phyloP scores from a whole-genome alignment of 2,113 vertebrate genomes.

The Grammomys dolichurus region DNA sequence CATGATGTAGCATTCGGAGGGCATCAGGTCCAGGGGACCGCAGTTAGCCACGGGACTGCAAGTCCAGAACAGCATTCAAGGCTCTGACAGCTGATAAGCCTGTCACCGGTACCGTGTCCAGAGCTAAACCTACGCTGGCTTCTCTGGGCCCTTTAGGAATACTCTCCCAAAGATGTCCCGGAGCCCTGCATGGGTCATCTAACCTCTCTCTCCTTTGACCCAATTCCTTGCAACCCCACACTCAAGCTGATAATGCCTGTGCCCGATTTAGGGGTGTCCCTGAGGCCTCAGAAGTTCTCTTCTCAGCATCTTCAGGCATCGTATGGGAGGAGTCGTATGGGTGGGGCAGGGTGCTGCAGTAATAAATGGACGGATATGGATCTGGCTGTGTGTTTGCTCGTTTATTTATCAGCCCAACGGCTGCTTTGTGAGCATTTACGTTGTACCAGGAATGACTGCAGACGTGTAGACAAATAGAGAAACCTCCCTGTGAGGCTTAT shows the following conservation, averaged over 20 bases:
- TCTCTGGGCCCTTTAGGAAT: conserved; percentile 27
- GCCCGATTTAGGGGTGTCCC: background rate
- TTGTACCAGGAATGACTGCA: background rate
- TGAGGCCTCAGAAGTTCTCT: background rate
- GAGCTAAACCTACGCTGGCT: background rate
- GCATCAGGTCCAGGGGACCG: background rate
- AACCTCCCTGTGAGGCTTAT: background rate
- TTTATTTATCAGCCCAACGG: conserved; percentile 41
- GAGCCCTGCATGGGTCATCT: background rate
- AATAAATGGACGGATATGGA: conserved; percentile 72
- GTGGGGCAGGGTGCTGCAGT: background rate
- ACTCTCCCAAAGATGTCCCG: background rate
- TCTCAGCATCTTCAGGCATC: background rate
- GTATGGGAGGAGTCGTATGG: background rate
- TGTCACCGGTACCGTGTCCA: background rate
- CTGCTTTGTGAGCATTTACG: background rate
- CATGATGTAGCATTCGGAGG: background rate
- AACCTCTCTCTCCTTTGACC: background rate
- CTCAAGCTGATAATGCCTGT: background rate
- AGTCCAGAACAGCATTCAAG: background rate
- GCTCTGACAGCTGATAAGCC: background rate
- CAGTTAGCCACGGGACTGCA: background rate
- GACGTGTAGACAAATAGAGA: background rate
- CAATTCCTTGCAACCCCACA: background rate
- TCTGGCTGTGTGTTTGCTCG: conserved; percentile 46